phyloP scores from a whole-genome alignment of 2,113 vertebrate genomes.

The Peromyscus californicus region DNA sequence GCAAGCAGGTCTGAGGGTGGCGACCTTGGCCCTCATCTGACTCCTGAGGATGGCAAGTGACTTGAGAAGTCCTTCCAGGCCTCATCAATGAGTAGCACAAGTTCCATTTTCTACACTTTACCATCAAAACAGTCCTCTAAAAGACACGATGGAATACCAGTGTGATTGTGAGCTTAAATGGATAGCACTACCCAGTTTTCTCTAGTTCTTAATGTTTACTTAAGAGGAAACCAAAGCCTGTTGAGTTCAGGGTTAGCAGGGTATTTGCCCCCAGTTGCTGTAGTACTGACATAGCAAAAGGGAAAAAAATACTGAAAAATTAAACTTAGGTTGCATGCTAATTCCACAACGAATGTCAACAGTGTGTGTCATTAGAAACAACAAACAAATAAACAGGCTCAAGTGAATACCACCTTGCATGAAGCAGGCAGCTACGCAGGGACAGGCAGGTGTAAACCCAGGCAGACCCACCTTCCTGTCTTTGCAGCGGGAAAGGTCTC shows the following conservation, averaged over 20 bases:
- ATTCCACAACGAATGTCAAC: background rate
- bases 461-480: too few relatives aligned
- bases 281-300: background rate
- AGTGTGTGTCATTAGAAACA: background rate
- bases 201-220: background rate
- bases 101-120: constrained; percentile 32
- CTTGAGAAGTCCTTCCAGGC: constrained; percentile 77
- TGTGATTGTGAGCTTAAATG: background rate
- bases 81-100: constrained; percentile 73
- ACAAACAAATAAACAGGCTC: background rate
- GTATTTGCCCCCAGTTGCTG: background rate
- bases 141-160: background rate
- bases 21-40: constrained; percentile 71
- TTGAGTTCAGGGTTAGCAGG: background rate
- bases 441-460: background rate
- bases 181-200: background rate
- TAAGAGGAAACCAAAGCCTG: background rate
- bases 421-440: background rate
- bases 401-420: background rate
- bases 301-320: background rate
- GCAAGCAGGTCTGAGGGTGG: constrained; percentile 57
- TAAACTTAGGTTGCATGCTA: background rate
- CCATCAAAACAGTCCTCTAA: constrained; percentile 66
- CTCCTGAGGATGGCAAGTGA: constrained; percentile 73
- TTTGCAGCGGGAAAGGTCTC: background rate